phyloP scores from a whole-genome alignment of 2,113 vertebrate genomes.

The Aythya baeri region DNA sequence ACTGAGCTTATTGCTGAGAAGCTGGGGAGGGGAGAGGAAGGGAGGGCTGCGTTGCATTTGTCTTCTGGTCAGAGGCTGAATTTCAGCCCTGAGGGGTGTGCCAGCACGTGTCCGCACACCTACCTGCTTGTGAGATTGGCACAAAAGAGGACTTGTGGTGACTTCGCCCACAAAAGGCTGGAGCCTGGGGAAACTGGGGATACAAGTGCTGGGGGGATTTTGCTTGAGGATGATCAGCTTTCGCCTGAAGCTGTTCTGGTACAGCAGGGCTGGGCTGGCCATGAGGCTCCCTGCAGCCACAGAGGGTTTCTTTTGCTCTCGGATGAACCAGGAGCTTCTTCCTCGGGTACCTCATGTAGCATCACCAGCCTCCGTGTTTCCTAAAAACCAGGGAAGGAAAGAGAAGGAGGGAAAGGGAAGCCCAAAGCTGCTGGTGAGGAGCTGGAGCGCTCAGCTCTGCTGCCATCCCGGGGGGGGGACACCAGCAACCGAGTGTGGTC shows the following conservation, averaged over 20 bases:
- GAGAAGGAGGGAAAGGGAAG: neutral
- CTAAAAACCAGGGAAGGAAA: no score
- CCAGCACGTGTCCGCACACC: neutral
- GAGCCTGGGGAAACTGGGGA: neutral
- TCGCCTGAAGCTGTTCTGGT: rapidly evolving
- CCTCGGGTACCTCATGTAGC: neutral
- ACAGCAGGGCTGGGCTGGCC: neutral
- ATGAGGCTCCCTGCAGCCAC: neutral
- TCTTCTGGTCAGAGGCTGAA: neutral
- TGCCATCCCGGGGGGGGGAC: rapidly evolving
- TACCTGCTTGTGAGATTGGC: neutral
- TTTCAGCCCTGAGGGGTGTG: neutral
- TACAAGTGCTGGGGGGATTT: rapidly evolving
- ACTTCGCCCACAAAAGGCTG: neutral
- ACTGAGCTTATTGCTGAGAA: neutral
- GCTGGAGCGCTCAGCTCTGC: neutral
- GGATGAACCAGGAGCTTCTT: neutral
- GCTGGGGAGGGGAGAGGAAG: neutral
- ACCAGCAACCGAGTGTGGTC: neutral
- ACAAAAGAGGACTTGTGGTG: neutral
- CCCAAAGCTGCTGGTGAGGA: neutral
- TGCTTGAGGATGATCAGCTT: neutral
- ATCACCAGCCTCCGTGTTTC: neutral
- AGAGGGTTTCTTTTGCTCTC: neutral
- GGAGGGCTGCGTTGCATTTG: neutral